phyloP scores from a whole-genome alignment of 2,888 invertebrate species.

The Hirtodrosophila alboralis region DNA sequence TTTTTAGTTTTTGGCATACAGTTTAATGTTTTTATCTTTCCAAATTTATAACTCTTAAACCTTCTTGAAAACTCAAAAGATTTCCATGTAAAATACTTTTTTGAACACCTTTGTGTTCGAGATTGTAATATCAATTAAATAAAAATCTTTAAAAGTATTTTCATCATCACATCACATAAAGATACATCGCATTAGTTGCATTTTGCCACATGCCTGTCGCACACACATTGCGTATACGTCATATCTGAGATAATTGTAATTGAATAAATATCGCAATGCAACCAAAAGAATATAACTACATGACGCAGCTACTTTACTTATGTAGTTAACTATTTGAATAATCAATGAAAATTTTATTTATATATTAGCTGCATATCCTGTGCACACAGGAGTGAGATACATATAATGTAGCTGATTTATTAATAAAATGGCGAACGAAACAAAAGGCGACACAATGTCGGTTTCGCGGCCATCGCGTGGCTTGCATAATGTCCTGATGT shows the following conservation, averaged over 20 bases:
- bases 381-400: too few relatives aligned
- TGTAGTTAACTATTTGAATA: slow-evolving; percentile 4
- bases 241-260: slow-evolving; percentile 8
- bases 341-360: slow-evolving; percentile 24
- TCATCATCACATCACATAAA: too few relatives aligned
- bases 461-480: slow-evolving; percentile 31
- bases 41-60: too few relatives aligned
- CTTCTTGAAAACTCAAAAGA: too few relatives aligned
- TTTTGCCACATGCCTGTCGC: neutral
- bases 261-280: slow-evolving; percentile 5
- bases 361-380: slow-evolving; percentile 16
- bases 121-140: too few relatives aligned
- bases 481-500: slow-evolving; percentile 41
- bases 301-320: slow-evolving; percentile 16
- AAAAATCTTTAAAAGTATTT: too few relatives aligned
- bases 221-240: slow-evolving; percentile 34
- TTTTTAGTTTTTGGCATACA: too few relatives aligned
- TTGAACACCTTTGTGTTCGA: too few relatives aligned
- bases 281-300: slow-evolving; percentile 1
- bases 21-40: too few relatives aligned
- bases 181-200: too few relatives aligned
- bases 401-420: slow-evolving; percentile 23
- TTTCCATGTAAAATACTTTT: too few relatives aligned
- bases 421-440: slow-evolving; percentile 29
- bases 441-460: slow-evolving; percentile 24